Conservation (phyloP, 2,797 vertebrate species). For the Orientallactaga sibirica region DNA sequence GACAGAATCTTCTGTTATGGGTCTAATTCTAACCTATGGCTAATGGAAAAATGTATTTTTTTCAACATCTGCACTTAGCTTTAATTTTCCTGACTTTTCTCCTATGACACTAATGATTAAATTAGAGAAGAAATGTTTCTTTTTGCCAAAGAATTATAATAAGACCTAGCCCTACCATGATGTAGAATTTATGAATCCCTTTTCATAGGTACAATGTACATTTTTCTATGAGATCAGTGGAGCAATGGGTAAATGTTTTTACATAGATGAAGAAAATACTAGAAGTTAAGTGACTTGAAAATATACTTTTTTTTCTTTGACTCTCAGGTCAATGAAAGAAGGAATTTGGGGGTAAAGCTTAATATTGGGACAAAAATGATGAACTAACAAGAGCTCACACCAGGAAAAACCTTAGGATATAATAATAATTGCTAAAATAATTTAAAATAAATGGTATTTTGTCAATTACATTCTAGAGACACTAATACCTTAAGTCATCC, state of each 20-base stretch:
- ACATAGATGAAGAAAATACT: not conserved
- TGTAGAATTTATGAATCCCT: conserved; percentile 1
- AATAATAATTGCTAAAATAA: not conserved
- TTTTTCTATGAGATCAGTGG: not conserved
- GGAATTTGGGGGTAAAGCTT: not conserved
- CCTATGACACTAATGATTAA: not conserved
- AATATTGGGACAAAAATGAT: not conserved
- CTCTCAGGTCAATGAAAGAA: conserved; percentile 12
- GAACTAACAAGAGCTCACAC: not conserved
- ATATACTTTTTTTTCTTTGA: conserved; percentile 13
- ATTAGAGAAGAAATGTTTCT: not conserved
- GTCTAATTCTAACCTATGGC: conserved; percentile 28
- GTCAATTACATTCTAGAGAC: not conserved
- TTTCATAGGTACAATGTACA: not conserved
- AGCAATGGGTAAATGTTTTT: not conserved
- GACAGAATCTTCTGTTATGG: not conserved
- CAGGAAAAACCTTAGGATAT: not conserved
- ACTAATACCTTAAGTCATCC: conserved; percentile 46
- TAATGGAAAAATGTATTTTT: not conserved
- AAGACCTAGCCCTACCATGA: not conserved
- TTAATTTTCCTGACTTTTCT: not conserved
- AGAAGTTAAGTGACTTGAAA: not conserved
- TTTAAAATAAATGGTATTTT: conserved; percentile 6
- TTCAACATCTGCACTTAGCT: not conserved
- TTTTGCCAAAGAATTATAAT: not conserved